Evolutionary conservation across 2,888 invertebrate species (phyloP).

Genomic region (Zygogramma bicolorata): DNA sequence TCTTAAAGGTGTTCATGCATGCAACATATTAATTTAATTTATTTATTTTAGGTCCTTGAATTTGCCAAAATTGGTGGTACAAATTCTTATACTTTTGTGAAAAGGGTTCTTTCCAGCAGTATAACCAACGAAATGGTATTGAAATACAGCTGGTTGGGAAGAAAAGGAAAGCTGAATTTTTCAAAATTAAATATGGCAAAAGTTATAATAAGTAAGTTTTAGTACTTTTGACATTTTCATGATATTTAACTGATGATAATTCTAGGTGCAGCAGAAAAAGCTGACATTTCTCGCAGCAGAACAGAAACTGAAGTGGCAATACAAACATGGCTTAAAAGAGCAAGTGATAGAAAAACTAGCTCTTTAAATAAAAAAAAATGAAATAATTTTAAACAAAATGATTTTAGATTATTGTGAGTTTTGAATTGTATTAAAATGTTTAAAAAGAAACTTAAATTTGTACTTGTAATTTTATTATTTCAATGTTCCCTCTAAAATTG

Average conservation of each 20-base stretch:
- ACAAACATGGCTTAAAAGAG: conserved; percentile 13
- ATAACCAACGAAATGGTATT: conserved; percentile 10
- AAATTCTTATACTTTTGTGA: conserved; percentile 15
- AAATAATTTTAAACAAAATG: neutral
- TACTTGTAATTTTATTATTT: neutral
- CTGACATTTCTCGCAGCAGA: too few species aligned
- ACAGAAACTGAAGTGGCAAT: too few species aligned
- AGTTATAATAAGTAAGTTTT: conserved; percentile 12
- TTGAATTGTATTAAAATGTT: neutral
- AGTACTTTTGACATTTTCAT: neutral
- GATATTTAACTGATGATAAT: conserved; percentile 14
- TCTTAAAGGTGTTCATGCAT: neutral
- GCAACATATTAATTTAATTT: conserved; percentile 6
- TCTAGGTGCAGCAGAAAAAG: too few species aligned
- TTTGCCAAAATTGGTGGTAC: conserved; percentile 17
- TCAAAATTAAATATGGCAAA: conserved; percentile 2
- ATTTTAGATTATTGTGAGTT: neutral
- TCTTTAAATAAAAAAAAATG: neutral
- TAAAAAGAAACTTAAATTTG: neutral
- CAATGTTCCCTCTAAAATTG: neutral
- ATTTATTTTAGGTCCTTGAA: conserved; percentile 18
- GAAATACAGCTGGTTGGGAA: conserved; percentile 13
- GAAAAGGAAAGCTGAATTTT: conserved; percentile 9
- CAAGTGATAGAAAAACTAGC: neutral
- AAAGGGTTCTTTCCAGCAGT: neutral